Evolutionary conservation across 2,797 vertebrate species (phyloP).

Genomic region (Etheostoma perlongum): DNA sequence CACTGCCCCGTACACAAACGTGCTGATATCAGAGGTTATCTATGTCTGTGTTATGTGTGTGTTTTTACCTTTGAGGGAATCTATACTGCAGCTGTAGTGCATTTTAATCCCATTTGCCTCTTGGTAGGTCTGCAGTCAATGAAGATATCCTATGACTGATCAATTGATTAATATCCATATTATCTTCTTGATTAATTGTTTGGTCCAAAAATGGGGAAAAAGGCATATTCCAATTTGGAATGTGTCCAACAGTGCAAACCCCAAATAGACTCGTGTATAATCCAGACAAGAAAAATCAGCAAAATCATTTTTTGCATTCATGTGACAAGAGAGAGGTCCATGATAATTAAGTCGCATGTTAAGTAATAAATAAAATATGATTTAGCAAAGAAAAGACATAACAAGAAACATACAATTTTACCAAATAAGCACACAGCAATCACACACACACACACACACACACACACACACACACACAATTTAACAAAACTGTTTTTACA

Average conservation of each 20-base stretch:
- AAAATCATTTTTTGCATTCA: not conserved
- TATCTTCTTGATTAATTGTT: conserved; percentile 1
- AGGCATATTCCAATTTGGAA: not conserved
- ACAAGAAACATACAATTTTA: not conserved
- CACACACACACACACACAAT: not conserved
- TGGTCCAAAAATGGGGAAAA: not conserved
- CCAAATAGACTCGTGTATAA: not conserved
- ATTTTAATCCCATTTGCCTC: too few relatives aligned
- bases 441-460: not conserved
- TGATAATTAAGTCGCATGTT: not conserved
- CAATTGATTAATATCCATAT: not conserved
- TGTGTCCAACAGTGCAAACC: not conserved
- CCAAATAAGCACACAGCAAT: not conserved
- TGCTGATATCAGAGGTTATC: conserved; percentile 50
- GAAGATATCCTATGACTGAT: too few relatives aligned
- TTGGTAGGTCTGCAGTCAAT: not conserved
- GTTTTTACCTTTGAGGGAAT: conserved; percentile 8
- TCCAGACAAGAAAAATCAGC: not conserved
- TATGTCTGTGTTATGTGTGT: not conserved
- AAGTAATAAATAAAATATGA: not conserved
- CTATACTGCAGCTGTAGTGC: too few relatives aligned
- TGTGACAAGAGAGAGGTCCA: too few relatives aligned
- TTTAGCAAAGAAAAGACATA: not conserved
- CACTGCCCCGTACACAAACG: conserved; percentile 45
- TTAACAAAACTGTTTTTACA: not conserved